Evolutionary conservation across 2,113 vertebrate species (phyloP), one percentile per base, ranked within the genome.

Genomic region (Craseonycteris thonglongyai): DNA sequence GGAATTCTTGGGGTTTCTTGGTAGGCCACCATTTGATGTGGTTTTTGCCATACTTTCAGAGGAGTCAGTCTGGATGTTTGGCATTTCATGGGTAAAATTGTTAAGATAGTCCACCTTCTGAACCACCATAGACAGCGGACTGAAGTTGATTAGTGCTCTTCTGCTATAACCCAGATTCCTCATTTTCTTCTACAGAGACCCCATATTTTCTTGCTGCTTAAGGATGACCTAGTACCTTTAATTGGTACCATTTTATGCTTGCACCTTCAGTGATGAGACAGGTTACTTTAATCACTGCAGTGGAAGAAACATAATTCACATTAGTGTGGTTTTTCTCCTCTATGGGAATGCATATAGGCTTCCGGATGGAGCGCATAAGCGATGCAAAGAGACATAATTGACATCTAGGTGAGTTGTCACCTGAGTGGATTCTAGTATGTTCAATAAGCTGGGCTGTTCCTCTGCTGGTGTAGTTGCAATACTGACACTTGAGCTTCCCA

Each of bases 381-480:
- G 12, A 99, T 24, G 99, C 99, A 90, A 99, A 99, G 19, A 99
- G 99, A 93, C 99, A 99, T 90, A 99, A 98, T 91, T 99, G 99
- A 96, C 99, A 99, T 80, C 99, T 98, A 95, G 99, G 99, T 0
- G 99, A 99, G 97, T 99, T 99, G 98, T 99, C 99, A 97, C 99
- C 99, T 98, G 99, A 99, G 96, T 99, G 99, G 76, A 99, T 99
- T 84, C 99, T 98, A 96, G 99, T 99, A 61, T 99, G 99, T 72
- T 99, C 99, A 35, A 99, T 99, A 58, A 99, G 99, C 95, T 99
- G 98, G 1, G 99, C 99, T 3, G 99, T 99, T 89, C 99, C 99
- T 97, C 99, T 99, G 97, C 99, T 99, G 97, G 99, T 99, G 6
- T 99, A 99, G 98, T 99, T 99, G 98, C 99, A 99, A 97, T 99